Evolutionary conservation across 2,113 vertebrate genomes (phyloP).

Genomic region (Engystomops pustulosus): DNA sequence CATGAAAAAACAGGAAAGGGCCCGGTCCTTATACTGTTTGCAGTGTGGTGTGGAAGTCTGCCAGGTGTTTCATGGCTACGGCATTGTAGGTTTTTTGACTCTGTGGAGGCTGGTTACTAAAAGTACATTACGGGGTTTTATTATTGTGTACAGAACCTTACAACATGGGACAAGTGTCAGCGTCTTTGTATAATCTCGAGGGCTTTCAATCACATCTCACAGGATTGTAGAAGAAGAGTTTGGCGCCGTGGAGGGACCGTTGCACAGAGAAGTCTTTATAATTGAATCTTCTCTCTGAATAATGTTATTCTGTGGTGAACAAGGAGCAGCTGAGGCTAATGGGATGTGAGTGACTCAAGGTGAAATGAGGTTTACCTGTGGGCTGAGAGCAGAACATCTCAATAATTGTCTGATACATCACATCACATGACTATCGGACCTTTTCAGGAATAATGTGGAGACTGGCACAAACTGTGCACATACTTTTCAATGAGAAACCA

Average conservation of each 20-base stretch:
- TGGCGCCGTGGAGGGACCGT: background rate
- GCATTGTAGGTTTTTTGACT: too few relatives aligned
- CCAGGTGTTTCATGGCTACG: too few relatives aligned
- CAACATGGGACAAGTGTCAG: background rate
- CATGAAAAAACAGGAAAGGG: too few relatives aligned
- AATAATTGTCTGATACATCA: background rate
- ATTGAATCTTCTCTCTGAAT: constrained; percentile 17
- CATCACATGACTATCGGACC: background rate
- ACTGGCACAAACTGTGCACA: background rate
- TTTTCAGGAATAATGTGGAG: background rate
- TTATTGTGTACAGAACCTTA: background rate
- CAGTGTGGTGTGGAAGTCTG: too few relatives aligned
- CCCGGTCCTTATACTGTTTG: too few relatives aligned
- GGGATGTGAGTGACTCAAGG: background rate
- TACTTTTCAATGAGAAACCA: background rate
- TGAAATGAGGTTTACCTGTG: constrained; percentile 13
- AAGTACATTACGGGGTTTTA: background rate
- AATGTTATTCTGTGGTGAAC: background rate
- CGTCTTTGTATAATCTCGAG: background rate
- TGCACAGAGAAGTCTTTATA: background rate
- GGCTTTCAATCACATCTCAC: background rate
- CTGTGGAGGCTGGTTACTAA: too few relatives aligned
- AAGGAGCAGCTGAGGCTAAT: constrained; percentile 27
- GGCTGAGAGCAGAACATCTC: background rate
- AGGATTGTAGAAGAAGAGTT: background rate